Evolutionary conservation across 2,113 vertebrate genomes (phyloP).

Genomic region (Apodemus sylvaticus): DNA sequence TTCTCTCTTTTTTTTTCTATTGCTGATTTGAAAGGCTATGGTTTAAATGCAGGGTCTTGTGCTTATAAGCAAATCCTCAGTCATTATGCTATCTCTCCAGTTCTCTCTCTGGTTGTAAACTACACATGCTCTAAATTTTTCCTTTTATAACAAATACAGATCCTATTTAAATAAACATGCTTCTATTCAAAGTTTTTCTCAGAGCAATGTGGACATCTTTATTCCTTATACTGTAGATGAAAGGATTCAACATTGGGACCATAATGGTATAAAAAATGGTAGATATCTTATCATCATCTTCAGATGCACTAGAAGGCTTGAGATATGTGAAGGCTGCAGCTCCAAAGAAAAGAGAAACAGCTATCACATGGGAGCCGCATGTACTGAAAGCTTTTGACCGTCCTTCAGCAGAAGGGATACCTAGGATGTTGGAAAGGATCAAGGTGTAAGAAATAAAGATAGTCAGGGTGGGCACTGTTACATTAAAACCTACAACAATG

Average conservation of each 20-base stretch:
- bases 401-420: neutral
- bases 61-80: neutral
- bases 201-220: slow-evolving; percentile 25
- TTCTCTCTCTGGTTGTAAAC: neutral
- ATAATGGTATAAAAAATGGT: slow-evolving; percentile 42
- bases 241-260: slow-evolving; percentile 44
- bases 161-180: neutral
- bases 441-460: neutral
- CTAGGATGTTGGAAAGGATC: neutral
- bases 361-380: neutral
- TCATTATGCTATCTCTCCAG: neutral
- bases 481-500: neutral
- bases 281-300: slow-evolving; percentile 15
- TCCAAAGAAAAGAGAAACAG: slow-evolving; percentile 41
- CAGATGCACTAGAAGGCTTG: neutral
- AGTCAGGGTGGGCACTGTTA: neutral
- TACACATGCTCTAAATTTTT: neutral
- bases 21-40: neutral
- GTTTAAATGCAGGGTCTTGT: neutral
- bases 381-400: neutral
- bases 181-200: slow-evolving; percentile 23
- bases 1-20: too few species aligned
- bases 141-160: neutral
- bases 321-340: slow-evolving; percentile 19
- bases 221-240: slow-evolving; percentile 52